Base-by-base conservation (phyloP, 2,888 invertebrate species). In the Drosophila longiperda region DNA sequence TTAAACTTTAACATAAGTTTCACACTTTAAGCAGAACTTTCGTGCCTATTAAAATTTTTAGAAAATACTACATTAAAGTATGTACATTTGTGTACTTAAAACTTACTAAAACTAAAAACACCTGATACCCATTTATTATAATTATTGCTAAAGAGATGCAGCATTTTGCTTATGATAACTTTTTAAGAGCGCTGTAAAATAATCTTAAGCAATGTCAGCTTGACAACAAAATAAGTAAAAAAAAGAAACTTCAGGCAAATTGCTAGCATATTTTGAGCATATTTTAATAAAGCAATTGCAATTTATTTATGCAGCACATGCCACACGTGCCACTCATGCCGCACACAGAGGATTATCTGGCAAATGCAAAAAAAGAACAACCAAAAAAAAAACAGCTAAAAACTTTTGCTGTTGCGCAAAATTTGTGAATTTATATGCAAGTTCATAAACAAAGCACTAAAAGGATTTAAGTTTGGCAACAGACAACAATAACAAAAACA, bases 361-460 rank as follows among this genome's bases (percentile, higher is more conserved):
- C 67, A 66, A 60, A 53, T 57, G 50, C 66, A 48, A 48, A 53
- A 58, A 57, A 50, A 48, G n/a, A n/a, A n/a, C n/a, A n/a, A n/a
- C n/a, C n/a, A 50, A 42, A 57, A 20, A 55, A 6, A 34, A 32
- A 49, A 26, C 26, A 26, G 2, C 12, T 4, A 38, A 70, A 68
- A 83, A 88, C 42, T 76, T 83, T 89, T 83, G 71, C 65, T 73
- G 60, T 59, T 58, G 75, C 63, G 67, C 38, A 82, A 78, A 82
- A 84, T 80, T 78, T 80, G 66, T 75, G 62, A 87, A 90, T 90
- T 87, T 88, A 90, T 89, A 77, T 73, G 84, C 82, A 82, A 87
- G 89, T 87, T 89, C 89, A 87, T 87, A 87, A 87, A 87, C 87
- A 87, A 87, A 87, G 87, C 84, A 80, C 82, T 87, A 87, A 87